phyloP scores from a whole-genome alignment of 2,888 invertebrate species.

The Polymixis lichenea region DNA sequence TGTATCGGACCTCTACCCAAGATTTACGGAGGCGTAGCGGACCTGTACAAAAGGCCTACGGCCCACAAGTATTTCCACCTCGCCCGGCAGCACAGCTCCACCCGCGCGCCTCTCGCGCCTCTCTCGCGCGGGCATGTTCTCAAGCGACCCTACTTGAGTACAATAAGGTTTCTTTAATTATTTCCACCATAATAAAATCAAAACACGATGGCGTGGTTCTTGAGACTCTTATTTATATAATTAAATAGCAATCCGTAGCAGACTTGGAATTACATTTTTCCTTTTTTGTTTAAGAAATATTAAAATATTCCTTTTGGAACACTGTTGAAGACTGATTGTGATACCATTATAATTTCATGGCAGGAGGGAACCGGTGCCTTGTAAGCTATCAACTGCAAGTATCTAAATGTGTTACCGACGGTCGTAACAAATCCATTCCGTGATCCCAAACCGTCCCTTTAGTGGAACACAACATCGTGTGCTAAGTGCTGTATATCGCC shows the following conservation, averaged over 20 bases:
- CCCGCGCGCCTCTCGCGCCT: neutral
- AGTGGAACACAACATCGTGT: constrained; percentile 2
- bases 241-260: neutral
- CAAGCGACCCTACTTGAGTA: constrained; percentile 9
- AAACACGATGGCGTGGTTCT: constrained; percentile 15
- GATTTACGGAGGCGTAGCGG: neutral
- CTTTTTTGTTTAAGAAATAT: neutral
- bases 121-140: neutral
- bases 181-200: constrained; percentile 9
- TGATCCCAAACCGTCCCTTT: constrained; percentile 34
- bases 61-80: neutral
- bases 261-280: neutral
- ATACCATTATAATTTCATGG: neutral
- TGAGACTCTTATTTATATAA: constrained; percentile 19
- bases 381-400: constrained; percentile 26
- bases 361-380: constrained; percentile 10
- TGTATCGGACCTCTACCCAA: neutral
- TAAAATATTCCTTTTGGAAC: neutral
- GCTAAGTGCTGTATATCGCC: constrained; percentile 15
- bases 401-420: constrained; percentile 29
- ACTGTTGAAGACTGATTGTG: neutral
- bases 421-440: constrained; percentile 48
- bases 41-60: neutral
- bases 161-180: constrained; percentile 50
- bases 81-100: neutral